Evolutionary conservation across 2,113 vertebrate genomes (phyloP), one percentile per base, ranked within the genome.

Genomic region (Morphnarchus princeps): DNA sequence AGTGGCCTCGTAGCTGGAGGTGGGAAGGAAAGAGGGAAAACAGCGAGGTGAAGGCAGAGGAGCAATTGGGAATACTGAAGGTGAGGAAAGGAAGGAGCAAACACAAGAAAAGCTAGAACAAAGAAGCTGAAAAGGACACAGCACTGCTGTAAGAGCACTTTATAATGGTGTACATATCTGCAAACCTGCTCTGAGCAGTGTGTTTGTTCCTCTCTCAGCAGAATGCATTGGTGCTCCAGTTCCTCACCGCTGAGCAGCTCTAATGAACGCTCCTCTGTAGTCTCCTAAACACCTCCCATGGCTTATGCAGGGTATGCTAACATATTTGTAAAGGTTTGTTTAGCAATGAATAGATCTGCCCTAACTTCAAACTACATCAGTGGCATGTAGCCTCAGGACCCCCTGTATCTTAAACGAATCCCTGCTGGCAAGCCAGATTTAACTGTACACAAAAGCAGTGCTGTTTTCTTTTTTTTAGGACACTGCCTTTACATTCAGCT

Each of bases 281-380:
- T 52, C 36, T 77, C 43, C 95, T 86, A 31, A 93, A 88, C 70
- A 78, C 65, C 89, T 93, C 89, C 82, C 67, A 28, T 77, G 76
- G 62, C 61, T 87, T 59, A 63, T 47, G 72, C 47, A 78, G 70
- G 71, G 24, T 26, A 24, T 0, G 0, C 67, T 42, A 73, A 50
- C 6, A 2, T 38, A 34, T 57, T 63, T 74, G 47, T 74, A 67
- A 84, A 89, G 61, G 52, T 67, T 92, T 92, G 40, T 63, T 91
- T 82, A 74, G 80, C 42, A 90, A 42, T 78, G 59, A 88, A 62
- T 34, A 77, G 59, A 74, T 90, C 67, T 90, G 63, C 76, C 63
- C 45, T 92, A 49, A 49, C 92, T 95, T 92, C 93, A 92, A 94
- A 95, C 72, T 28, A 50, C 82, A 78, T 83, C 92, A 77, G 70